Conservation (phyloP, 2,113 vertebrate species). For the Nannospalax galili region DNA sequence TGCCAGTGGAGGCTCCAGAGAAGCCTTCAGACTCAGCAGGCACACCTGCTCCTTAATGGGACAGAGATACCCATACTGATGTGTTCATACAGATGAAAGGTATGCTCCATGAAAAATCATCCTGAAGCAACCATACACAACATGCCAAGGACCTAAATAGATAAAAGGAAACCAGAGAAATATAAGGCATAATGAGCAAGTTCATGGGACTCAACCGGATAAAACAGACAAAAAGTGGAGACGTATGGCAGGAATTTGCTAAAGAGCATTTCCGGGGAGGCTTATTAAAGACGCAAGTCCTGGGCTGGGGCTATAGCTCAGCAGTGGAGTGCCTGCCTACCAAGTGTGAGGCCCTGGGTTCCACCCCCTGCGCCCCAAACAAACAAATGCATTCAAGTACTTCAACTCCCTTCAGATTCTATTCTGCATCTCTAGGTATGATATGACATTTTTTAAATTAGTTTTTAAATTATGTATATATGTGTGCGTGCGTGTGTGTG, state of each 20-base stretch:
- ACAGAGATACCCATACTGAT: not conserved
- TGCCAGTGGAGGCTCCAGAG: not conserved
- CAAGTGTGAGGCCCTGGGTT: not conserved
- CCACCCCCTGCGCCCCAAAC: not conserved
- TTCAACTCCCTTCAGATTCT: not conserved
- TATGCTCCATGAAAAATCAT: not conserved
- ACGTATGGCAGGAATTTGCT: not conserved
- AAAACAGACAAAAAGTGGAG: not conserved
- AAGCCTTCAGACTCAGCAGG: not conserved
- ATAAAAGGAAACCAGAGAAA: conserved; percentile 26
- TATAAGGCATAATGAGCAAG: not conserved
- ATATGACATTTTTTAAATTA: too few species aligned
- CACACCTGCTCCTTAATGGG: not conserved
- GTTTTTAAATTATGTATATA: not conserved
- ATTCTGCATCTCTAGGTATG: not conserved
- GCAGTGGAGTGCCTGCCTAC: too few species aligned
- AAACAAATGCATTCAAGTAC: not conserved
- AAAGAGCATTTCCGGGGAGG: not conserved
- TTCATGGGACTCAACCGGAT: conserved; percentile 2
- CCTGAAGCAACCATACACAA: not conserved
- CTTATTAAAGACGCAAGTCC: conserved; percentile 14
- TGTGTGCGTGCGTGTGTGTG: not conserved
- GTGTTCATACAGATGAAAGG: not conserved
- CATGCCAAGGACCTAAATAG: conserved; percentile 17
- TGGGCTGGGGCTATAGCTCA: not conserved